Base-by-base conservation (phyloP, 2,888 invertebrate genomes). In the Xestobium rufovillosum region DNA sequence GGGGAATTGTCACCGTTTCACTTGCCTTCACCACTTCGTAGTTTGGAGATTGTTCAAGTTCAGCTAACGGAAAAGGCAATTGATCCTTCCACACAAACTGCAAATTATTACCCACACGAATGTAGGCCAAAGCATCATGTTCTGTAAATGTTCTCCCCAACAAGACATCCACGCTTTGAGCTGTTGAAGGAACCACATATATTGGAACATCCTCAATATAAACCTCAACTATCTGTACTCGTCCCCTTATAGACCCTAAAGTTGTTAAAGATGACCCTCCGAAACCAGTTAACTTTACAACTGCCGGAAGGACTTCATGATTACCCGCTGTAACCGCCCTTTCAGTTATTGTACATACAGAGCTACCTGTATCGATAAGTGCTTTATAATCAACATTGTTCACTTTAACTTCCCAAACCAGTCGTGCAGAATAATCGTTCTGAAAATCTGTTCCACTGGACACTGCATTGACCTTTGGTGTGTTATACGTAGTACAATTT, bases 31-130 rank as follows among this genome's bases (percentile, higher is more conserved):
- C n/a, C n/a, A n/a, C n/a, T n/a, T n/a, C n/a, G n/a, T n/a, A n/a
- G n/a, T n/a, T n/a, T n/a, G n/a, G n/a, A n/a, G n/a, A n/a, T n/a
- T n/a, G n/a, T n/a, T n/a, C n/a, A n/a, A n/a, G n/a, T n/a, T n/a
- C n/a, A n/a, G n/a, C n/a, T n/a, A n/a, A n/a, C n/a, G n/a, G n/a
- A n/a, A n/a, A n/a, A n/a, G n/a, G n/a, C n/a, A 15, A 10, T 25
- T 33, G 10, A 33, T 33, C 33, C n/a, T 23, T 23, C n/a, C 13
- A 23, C 26, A 13, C 14, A 4, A 33, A 33, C 11, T 33, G 14
- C n/a, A 33, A 23, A 14, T 4, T 9, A 13, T 25, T 25, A 14
- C 33, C 33, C 9, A 23, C 14, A 10, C 9, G 17, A 9, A 33
- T 14, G 26, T 13, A 33, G n/a, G 26, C 33, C 23, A 33, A 4